phyloP scores from a whole-genome alignment of 2,888 invertebrate species.

The Callosobruchus maculatus region DNA sequence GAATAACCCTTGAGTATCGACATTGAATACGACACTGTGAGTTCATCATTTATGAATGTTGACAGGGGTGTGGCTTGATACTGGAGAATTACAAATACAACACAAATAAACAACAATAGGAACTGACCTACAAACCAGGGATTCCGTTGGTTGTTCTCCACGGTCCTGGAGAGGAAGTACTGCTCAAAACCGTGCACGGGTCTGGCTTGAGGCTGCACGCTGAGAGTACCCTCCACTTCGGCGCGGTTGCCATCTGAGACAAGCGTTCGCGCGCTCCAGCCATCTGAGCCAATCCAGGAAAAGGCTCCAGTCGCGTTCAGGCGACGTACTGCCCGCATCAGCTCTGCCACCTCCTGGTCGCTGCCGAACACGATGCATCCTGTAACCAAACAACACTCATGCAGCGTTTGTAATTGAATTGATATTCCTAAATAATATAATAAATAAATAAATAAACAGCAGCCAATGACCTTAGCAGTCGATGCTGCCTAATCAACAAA shows the following conservation, averaged over 20 bases:
- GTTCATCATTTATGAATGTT: too few relatives aligned
- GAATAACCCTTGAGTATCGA: too few relatives aligned
- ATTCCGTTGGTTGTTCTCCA: constrained; percentile 84
- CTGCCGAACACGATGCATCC: constrained; percentile 94
- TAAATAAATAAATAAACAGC: too few relatives aligned
- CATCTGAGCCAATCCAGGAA: constrained; percentile 95
- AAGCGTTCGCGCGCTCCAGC: constrained; percentile 87
- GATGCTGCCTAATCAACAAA: too few relatives aligned
- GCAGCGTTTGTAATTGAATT: too few relatives aligned
- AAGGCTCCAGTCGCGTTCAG: constrained; percentile 85
- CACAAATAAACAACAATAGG: too few relatives aligned
- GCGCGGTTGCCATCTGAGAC: constrained; percentile 86
- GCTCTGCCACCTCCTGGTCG: constrained; percentile 93
- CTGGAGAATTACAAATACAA: too few relatives aligned
- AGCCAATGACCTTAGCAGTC: too few relatives aligned
- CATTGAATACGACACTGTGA: too few relatives aligned
- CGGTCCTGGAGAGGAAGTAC: constrained; percentile 79
- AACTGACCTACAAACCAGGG: constrained; percentile 92
- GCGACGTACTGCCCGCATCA: constrained; percentile 88
- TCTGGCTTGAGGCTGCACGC: constrained; percentile 91
- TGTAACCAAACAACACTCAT: constrained; percentile 43
- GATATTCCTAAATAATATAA: too few relatives aligned
- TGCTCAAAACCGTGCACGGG: constrained; percentile 83
- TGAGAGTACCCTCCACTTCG: constrained; percentile 90
- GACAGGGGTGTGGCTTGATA: too few relatives aligned